Evolutionary conservation across 1,140 invertebrate species (phyloP), one percentile per base, ranked within the genome.

Genomic region (Cyrtorhinus lividipennis): DNA sequence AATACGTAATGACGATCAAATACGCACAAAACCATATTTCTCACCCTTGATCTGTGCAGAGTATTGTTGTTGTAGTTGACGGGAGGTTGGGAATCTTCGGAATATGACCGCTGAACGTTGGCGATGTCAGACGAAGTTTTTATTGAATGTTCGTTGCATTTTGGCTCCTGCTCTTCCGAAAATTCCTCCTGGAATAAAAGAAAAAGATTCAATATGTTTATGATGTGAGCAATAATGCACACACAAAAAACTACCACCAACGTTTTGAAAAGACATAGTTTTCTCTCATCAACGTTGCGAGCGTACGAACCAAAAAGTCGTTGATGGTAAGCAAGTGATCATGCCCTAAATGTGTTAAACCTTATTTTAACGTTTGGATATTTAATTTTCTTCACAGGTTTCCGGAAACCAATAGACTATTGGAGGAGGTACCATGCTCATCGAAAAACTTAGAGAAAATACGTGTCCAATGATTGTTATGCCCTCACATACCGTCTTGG

Each of bases 401-500:
- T 38, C 5, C 15, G 15, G 5, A 38, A 38, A 38, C 5, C 15
- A 38, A 38, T 38, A 38, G 30, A 38, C 5, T 8, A 8, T 15
- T 38, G n/a, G n/a, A n/a, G n/a, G n/a, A n/a, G n/a, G n/a, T n/a
- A n/a, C n/a, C n/a, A n/a, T n/a, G n/a, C n/a, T n/a, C n/a, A n/a
- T n/a, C n/a, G n/a, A n/a, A n/a, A n/a, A n/a, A n/a, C n/a, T n/a
- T n/a, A n/a, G n/a, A n/a, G n/a, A n/a, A n/a, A n/a, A n/a, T n/a
- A n/a, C n/a, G n/a, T n/a, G n/a, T n/a, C n/a, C n/a, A n/a, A n/a
- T n/a, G n/a, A n/a, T n/a, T n/a, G n/a, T n/a, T n/a, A n/a, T n/a
- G n/a, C n/a, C n/a, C n/a, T 71, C 68, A 65, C 70, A 71, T 66
- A 74, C 72, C 70, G 73, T 67, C 62, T 74, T 74, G 68, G 75